Evolutionary conservation across 2,113 vertebrate species (phyloP).

Genomic region (Lophotis ruficrista): DNA sequence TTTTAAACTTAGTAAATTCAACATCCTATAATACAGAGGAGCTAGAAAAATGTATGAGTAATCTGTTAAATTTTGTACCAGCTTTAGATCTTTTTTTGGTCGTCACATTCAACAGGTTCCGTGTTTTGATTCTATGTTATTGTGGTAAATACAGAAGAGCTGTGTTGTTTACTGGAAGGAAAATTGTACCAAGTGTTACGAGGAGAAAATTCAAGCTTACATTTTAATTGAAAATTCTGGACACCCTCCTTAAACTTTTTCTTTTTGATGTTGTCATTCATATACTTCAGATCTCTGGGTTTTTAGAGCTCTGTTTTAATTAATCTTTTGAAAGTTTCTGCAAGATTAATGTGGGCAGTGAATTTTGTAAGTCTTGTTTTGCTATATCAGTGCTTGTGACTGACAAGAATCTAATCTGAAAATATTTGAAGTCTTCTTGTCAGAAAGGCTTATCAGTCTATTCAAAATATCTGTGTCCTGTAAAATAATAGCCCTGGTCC

Average conservation of each 20-base stretch:
- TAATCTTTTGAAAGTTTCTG: constrained; percentile 29
- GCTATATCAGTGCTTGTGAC: not conserved
- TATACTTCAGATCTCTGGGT: not conserved
- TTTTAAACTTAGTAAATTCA: not conserved
- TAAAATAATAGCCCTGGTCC: not conserved
- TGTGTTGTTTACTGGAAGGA: not conserved
- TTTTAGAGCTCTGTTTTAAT: constrained; percentile 33
- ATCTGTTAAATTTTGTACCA: not conserved
- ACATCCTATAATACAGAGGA: not conserved
- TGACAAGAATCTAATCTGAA: not conserved
- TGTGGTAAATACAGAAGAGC: constrained; percentile 9
- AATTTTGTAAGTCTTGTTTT: not conserved
- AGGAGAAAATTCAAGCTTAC: not conserved
- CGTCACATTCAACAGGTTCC: not conserved
- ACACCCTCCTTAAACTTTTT: not conserved
- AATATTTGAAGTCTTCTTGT: not conserved
- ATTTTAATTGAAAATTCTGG: constrained; percentile 19
- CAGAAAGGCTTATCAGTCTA: not conserved
- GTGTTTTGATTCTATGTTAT: not conserved
- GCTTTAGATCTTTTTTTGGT: not conserved
- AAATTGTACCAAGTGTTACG: not conserved
- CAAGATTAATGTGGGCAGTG: not conserved
- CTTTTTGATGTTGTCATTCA: constrained; percentile 16
- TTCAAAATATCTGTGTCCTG: not conserved
- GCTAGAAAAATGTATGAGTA: not conserved